These are phyloP conservation scores for Semnornis frantzii DNA, from an alignment of 2,113 vertebrate species.

Conservation along the genomic window DNA sequence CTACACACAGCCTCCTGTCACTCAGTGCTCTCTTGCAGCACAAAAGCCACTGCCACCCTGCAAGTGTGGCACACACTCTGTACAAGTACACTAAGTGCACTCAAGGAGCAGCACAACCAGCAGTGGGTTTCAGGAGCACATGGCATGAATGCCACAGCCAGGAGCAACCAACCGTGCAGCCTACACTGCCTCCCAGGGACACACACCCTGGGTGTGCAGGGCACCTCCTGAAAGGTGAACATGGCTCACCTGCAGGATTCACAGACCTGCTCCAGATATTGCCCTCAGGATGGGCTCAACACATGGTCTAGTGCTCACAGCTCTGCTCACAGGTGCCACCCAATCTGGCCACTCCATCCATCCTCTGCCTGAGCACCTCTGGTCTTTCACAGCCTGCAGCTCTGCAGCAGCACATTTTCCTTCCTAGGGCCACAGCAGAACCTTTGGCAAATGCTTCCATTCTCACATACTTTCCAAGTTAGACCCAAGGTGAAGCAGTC, in stretches of 20 bases:
- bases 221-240: fast-evolving
- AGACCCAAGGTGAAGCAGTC: background rate
- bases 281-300: background rate
- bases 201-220: background rate
- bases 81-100: background rate
- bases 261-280: background rate
- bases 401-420: fast-evolving
- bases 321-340: fast-evolving
- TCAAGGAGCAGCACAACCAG: background rate
- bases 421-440: background rate
- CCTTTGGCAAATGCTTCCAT: background rate
- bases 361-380: background rate
- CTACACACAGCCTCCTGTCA: background rate
- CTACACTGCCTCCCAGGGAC: background rate
- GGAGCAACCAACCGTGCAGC: background rate
- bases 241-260: fast-evolving
- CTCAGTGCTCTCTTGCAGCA: background rate
- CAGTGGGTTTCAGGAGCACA: background rate
- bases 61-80: fast-evolving
- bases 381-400: background rate
- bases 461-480: background rate
- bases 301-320: background rate
- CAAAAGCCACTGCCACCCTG: background rate
- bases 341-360: background rate
- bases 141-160: background rate